Conservation (phyloP, 2,113 vertebrate species). For the Athene noctua region DNA sequence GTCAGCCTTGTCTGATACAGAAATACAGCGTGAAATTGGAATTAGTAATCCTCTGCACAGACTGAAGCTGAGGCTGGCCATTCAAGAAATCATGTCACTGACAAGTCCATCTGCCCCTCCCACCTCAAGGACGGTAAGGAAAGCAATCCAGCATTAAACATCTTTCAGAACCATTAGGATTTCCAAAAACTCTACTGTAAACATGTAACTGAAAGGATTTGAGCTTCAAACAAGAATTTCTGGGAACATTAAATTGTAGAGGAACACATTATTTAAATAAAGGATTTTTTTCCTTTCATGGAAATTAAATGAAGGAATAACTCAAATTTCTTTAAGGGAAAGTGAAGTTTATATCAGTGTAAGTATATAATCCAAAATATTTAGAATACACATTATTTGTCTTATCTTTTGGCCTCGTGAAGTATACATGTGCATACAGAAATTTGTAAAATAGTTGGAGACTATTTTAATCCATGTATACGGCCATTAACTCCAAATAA, state of each 20-base stretch:
- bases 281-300: not conserved
- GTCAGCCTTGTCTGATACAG: slow-evolving; percentile 96
- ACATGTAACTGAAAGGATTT: not conserved
- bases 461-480: not conserved
- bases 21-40: slow-evolving; percentile 97
- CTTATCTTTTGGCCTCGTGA: not conserved
- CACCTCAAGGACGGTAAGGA: slow-evolving; percentile 93
- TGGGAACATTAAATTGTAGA: not conserved
- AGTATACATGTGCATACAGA: not conserved
- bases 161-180: not conserved
- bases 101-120: slow-evolving; percentile 95
- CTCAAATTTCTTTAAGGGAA: not conserved
- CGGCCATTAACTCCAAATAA: not conserved
- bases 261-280: not conserved
- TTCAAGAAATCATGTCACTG: slow-evolving; percentile 98
- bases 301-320: not conserved
- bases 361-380: not conserved
- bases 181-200: not conserved
- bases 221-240: not conserved
- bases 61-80: slow-evolving; percentile 92
- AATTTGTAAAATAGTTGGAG: not conserved
- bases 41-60: slow-evolving; percentile 97
- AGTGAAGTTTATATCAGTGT: not conserved
- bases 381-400: not conserved
- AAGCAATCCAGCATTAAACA: not conserved